A percentile compares a stretch with the other conserved stretches of the same genome.
phyloP scores from a whole-genome alignment of 2,113 vertebrate species.

The Raphicerus campestris region DNA sequence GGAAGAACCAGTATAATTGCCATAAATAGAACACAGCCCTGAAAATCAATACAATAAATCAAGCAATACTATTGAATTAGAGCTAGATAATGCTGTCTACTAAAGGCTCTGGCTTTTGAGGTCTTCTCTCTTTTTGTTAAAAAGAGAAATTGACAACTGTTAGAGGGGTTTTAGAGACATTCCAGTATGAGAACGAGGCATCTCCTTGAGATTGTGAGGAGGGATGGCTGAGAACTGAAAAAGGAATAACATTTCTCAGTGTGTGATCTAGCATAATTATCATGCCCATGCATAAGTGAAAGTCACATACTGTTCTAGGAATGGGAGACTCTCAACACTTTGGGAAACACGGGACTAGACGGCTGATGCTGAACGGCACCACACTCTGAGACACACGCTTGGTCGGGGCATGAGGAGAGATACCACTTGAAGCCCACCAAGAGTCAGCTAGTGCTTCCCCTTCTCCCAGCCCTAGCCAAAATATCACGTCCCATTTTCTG shows the following conservation, averaged over 20 bases:
- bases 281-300: background rate
- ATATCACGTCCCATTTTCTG: background rate
- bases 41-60: constrained; percentile 4
- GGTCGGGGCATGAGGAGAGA: too few species aligned
- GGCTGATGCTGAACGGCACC: background rate
- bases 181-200: background rate
- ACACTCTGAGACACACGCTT: background rate
- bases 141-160: background rate
- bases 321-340: background rate
- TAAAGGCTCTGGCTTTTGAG: background rate
- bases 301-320: background rate
- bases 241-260: background rate
- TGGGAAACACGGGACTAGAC: background rate
- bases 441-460: background rate
- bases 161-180: background rate
- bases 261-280: background rate
- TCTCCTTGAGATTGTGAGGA: background rate
- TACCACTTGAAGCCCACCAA: background rate
- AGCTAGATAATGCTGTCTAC: background rate
- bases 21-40: background rate
- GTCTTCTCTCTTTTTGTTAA: background rate
- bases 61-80: background rate
- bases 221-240: background rate
- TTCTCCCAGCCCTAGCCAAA: background rate
- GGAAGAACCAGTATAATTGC: background rate